Conservation (phyloP, 2,797 vertebrate genomes). For the Coregonus suidteri region DNA sequence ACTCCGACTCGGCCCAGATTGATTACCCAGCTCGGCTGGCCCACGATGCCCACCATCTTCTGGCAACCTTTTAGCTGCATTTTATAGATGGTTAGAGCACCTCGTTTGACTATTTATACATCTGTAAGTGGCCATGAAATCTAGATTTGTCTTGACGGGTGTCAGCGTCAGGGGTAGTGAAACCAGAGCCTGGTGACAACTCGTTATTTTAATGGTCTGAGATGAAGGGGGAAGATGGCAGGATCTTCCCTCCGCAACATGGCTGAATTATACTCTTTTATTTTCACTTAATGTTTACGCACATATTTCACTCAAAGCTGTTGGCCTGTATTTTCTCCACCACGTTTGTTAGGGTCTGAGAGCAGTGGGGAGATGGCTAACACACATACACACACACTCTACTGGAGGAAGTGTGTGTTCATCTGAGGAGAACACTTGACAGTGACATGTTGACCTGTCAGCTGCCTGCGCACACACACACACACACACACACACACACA, state of each 20-base stretch:
- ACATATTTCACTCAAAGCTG: slow-evolving; percentile 54
- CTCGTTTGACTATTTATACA: slow-evolving; percentile 86
- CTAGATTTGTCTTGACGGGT: slow-evolving; percentile 83
- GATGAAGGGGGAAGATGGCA: slow-evolving; percentile 59
- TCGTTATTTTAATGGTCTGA: slow-evolving; percentile 79
- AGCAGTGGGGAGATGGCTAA: slow-evolving; percentile 24
- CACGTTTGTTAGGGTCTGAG: slow-evolving; percentile 30
- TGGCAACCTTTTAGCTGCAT: slow-evolving; percentile 80
- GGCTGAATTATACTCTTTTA: slow-evolving; percentile 52
- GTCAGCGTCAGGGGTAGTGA: slow-evolving; percentile 63
- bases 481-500: slow-evolving; percentile 28
- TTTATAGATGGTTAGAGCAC: slow-evolving; percentile 82
- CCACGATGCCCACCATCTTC: slow-evolving; percentile 75
- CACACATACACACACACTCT: slow-evolving; percentile 27
- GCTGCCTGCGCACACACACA: slow-evolving; percentile 4
- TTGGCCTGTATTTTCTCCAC: slow-evolving; percentile 23
- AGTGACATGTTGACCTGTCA: slow-evolving; percentile 72
- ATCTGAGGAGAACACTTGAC: slow-evolving; percentile 30
- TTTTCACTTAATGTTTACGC: slow-evolving; percentile 52
- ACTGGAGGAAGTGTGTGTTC: slow-evolving; percentile 24
- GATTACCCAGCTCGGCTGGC: slow-evolving; percentile 67
- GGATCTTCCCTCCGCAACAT: slow-evolving; percentile 56
- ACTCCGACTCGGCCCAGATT: slow-evolving; percentile 69
- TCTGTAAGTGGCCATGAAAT: slow-evolving; percentile 84
- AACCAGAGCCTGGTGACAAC: slow-evolving; percentile 69